Evolutionary conservation across 2,797 vertebrate genomes (phyloP).

Genomic region (Danio aesculapii): DNA sequence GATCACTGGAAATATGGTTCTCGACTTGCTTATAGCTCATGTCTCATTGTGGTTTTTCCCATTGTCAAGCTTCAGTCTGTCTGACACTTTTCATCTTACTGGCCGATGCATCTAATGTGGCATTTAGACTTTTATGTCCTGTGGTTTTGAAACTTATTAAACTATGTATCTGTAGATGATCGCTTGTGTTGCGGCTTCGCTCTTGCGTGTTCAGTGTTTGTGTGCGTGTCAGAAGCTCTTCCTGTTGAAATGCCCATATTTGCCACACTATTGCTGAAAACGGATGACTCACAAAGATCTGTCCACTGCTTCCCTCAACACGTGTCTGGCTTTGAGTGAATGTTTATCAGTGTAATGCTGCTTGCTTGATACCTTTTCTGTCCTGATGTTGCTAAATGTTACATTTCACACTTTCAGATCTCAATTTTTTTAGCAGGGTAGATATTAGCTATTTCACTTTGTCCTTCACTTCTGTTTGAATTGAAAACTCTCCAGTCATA

Average conservation of each 20-base stretch:
- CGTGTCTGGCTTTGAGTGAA: conserved; percentile 26
- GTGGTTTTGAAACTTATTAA: not conserved
- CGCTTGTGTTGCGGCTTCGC: conserved; percentile 23
- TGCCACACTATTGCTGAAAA: conserved; percentile 57
- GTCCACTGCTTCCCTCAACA: not conserved
- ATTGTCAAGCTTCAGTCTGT: not conserved
- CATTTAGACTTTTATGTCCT: not conserved
- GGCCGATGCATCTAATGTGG: not conserved
- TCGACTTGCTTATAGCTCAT: not conserved
- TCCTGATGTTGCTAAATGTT: not conserved
- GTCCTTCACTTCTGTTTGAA: not conserved
- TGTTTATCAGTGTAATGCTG: not conserved
- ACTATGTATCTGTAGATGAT: conserved; percentile 29
- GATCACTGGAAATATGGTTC: not conserved
- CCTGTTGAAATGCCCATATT: conserved; percentile 50
- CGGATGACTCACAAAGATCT: conserved; percentile 49
- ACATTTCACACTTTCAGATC: not conserved
- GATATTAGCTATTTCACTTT: not conserved
- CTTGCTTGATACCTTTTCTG: conserved; percentile 21
- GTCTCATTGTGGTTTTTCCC: conserved; percentile 1
- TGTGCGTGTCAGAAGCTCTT: conserved; percentile 42
- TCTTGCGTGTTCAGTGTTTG: conserved; percentile 35
- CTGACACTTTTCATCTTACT: not conserved
- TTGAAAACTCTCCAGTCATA: not conserved
- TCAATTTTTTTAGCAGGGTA: not conserved